Conservation (phyloP, 2,888 invertebrate species). For the Eueremaeus valkanovi region DNA sequence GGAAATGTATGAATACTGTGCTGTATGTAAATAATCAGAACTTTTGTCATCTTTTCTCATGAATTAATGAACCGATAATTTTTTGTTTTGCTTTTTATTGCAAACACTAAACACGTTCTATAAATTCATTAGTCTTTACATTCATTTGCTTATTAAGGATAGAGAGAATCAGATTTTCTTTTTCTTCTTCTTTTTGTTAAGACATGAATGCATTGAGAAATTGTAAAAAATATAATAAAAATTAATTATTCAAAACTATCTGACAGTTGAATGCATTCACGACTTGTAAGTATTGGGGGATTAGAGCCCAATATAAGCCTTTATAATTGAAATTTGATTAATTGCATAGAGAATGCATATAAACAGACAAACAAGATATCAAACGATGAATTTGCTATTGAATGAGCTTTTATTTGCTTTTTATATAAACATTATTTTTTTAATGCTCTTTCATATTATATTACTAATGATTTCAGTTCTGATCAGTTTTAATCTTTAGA, state of each 20-base stretch:
- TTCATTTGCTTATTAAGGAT: neutral
- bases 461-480: too few relatives aligned
- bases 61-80: neutral
- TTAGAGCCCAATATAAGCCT: neutral
- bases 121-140: conserved; percentile 17
- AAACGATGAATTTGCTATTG: neutral
- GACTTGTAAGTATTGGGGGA: neutral
- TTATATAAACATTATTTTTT: too few relatives aligned
- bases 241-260: neutral
- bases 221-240: neutral
- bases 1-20: too few relatives aligned
- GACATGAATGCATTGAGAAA: neutral
- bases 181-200: neutral
- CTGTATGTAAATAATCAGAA: too few relatives aligned
- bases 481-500: too few relatives aligned
- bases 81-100: neutral
- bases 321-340: conserved; percentile 22
- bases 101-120: neutral
- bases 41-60: too few relatives aligned
- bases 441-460: too few relatives aligned
- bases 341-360: neutral
- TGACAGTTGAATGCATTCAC: neutral
- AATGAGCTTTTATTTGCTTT: too few relatives aligned
- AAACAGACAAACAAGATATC: neutral
- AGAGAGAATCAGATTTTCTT: neutral